Percentiles rank a stretch among this genome's conserved stretches.
Evolutionary conservation across 2,113 vertebrate genomes (phyloP).

Genomic region (Eleginops maclovinus): DNA sequence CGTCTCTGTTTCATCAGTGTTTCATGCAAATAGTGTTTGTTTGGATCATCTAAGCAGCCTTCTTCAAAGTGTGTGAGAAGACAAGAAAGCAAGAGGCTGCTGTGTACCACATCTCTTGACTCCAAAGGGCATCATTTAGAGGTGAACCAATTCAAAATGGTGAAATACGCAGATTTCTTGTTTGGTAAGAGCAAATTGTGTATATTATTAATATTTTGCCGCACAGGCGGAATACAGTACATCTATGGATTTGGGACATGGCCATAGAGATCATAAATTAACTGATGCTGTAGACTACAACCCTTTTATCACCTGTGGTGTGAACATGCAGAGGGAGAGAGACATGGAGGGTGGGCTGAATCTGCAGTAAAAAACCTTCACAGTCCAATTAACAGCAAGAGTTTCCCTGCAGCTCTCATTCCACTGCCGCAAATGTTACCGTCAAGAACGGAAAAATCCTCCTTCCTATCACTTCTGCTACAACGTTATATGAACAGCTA

Average conservation of each 20-base stretch:
- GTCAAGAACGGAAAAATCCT: slow-evolving; percentile 5
- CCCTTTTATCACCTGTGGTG: slow-evolving; percentile 15
- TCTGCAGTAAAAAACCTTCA: slow-evolving; percentile 60
- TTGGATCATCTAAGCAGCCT: slow-evolving; percentile 39
- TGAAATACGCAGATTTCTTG: neutral
- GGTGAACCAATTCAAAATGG: neutral
- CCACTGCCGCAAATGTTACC: slow-evolving; percentile 45
- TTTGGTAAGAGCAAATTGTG: neutral
- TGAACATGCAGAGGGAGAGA: slow-evolving; percentile 24
- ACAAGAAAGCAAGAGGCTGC: slow-evolving; percentile 14
- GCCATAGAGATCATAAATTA: neutral
- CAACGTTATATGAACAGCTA: slow-evolving; percentile 58
- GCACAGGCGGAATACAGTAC: neutral
- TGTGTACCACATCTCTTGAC: neutral
- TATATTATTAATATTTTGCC: neutral
- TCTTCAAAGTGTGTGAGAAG: slow-evolving; percentile 15
- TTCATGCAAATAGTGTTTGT: slow-evolving; percentile 54
- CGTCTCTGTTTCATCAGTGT: slow-evolving; percentile 51
- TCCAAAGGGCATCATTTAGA: neutral
- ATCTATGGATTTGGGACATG: neutral
- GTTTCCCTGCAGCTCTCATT: slow-evolving; percentile 48
- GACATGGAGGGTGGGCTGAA: slow-evolving; percentile 39
- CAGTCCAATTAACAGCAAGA: slow-evolving; percentile 71
- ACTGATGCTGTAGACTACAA: slow-evolving; percentile 17
- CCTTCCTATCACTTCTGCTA: slow-evolving; percentile 48